These are phyloP conservation scores for Philopedon plagiatum DNA, from an alignment of 2,888 invertebrate genomes.

Conservation along the genomic window DNA sequence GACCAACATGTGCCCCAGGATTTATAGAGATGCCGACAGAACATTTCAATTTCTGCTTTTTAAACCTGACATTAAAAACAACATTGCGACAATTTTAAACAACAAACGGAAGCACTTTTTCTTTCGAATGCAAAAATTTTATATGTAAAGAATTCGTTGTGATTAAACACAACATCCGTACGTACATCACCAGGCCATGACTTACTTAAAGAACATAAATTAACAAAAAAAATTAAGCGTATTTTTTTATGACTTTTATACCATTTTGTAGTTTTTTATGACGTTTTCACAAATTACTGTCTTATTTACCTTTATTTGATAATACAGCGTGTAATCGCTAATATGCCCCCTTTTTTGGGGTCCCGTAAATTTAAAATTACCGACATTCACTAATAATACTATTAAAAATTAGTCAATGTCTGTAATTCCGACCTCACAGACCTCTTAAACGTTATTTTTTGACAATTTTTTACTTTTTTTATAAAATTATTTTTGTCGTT, in stretches of 20 bases:
- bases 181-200: slow-evolving; percentile 31
- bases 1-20: no score
- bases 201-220: slow-evolving; percentile 21
- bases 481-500: background rate
- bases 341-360: background rate
- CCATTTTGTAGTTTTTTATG: slow-evolving; percentile 44
- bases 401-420: no score
- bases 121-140: background rate
- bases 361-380: no score
- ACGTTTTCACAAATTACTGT: slow-evolving; percentile 30
- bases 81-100: no score
- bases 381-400: no score
- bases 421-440: no score
- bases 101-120: no score
- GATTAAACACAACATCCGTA: slow-evolving; percentile 11
- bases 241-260: slow-evolving; percentile 51
- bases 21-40: no score
- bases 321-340: slow-evolving; percentile 11
- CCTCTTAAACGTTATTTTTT: background rate
- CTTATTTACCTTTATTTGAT: slow-evolving; percentile 16
- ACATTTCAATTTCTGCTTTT: no score
- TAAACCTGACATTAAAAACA: no score
- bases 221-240: slow-evolving; percentile 36
- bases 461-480: background rate
- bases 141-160: slow-evolving; percentile 33